phyloP scores from a whole-genome alignment of 2,113 vertebrate genomes.

The Megaceryle torquata region DNA sequence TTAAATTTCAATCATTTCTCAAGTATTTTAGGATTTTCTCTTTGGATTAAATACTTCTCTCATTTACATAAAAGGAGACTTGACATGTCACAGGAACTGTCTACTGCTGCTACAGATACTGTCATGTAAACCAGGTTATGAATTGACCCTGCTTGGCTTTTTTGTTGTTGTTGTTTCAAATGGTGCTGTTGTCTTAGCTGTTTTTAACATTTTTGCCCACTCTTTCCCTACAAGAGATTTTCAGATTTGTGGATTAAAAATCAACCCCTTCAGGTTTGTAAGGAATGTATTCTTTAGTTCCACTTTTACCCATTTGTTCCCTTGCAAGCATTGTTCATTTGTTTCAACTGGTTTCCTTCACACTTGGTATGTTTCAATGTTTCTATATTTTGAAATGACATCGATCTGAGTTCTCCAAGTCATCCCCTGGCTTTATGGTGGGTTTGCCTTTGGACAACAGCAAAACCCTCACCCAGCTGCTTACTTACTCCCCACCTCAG shows the following conservation, averaged over 20 bases:
- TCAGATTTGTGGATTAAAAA: background rate
- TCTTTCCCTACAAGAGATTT: background rate
- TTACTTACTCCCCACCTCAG: too few relatives aligned
- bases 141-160: background rate
- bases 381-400: too few relatives aligned
- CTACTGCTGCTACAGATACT: background rate
- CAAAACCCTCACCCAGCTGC: too few relatives aligned
- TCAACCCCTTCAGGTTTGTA: background rate
- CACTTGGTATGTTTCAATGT: too few relatives aligned
- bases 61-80: background rate
- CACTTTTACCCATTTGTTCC: too few relatives aligned
- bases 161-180: background rate
- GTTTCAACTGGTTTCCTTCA: too few relatives aligned
- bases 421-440: too few relatives aligned
- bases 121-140: background rate
- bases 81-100: background rate
- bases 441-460: too few relatives aligned
- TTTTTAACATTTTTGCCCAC: background rate
- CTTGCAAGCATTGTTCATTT: too few relatives aligned
- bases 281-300: too few relatives aligned
- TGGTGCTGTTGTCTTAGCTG: background rate
- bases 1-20: background rate
- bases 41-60: background rate
- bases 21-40: background rate
- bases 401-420: too few relatives aligned